Base-by-base conservation (phyloP, 2,888 invertebrate species). In the Phorcus lineatus region DNA sequence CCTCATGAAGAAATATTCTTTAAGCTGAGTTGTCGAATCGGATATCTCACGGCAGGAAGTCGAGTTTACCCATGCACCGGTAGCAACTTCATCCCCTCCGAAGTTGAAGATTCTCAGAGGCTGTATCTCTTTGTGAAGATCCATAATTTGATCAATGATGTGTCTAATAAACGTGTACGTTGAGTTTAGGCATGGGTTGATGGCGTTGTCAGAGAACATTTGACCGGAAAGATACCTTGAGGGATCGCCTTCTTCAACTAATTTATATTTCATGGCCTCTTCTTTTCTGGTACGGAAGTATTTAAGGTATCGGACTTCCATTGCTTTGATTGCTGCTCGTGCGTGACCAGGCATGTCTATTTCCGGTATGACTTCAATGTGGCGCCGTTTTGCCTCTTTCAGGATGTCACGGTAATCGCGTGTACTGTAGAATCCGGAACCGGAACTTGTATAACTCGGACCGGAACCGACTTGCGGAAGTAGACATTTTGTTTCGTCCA, bases 61-160 rank as follows among this genome's bases (percentile, higher is more conserved):
- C 0, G 91, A 91, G 31, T 89, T 86, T 28, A 85, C 80, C 91
- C 91, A 92, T 1, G 91, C 90, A 7, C 88, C 88, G 0, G 74
- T 40, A 0, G 91, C 85, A 0, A 89, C 91, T 80, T 92, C 92
- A 77, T 92, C 92, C 0, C 92, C 92, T 7, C 91, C 92, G 67
- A 91, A 88, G 82, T 92, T 88, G 77, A 89, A 90, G 1, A 84
- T 83, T 74, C 83, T 87, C 36, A 92, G 81, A 0, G 90, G 90
- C 36, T 86, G 86, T 28, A 88, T 86, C 31, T 87, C 88, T 22
- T 83, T 40, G 80, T 91, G 90, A 79, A 91, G 85, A 2, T 81
- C 81, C 22, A 83, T 81, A 0, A 89, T 74, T 17, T 85, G 82
- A 16, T 84, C 83, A n/a, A 91, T 70, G 0, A 91, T 84, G 22